Percentiles rank a stretch among this genome's conserved stretches.
Conservation (phyloP, 2,888 invertebrate genomes). For the Petrophora chlorosata region DNA sequence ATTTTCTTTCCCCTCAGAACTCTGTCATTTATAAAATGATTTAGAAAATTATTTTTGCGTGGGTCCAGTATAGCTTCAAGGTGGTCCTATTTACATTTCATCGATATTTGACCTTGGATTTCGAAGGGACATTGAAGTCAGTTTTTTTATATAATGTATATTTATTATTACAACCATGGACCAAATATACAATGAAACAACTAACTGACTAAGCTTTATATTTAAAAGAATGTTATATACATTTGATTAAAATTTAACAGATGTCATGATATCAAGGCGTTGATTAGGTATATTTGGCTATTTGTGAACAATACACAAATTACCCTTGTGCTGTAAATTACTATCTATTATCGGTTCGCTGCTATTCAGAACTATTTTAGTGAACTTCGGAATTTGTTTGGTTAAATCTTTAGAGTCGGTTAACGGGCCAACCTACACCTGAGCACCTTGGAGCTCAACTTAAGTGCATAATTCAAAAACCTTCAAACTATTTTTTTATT, state of each 20-base stretch:
- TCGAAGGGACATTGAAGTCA: too few relatives aligned
- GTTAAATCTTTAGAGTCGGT: neutral
- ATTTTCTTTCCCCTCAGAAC: too few relatives aligned
- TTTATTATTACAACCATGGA: too few relatives aligned
- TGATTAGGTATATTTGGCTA: neutral
- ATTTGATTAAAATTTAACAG: neutral
- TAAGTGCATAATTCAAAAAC: neutral
- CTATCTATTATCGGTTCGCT: constrained; percentile 10
- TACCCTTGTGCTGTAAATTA: constrained; percentile 6
- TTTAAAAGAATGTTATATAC: too few relatives aligned
- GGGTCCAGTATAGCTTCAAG: too few relatives aligned
- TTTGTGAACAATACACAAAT: constrained; percentile 5
- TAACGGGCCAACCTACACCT: neutral
- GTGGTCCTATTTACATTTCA: too few relatives aligned
- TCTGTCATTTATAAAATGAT: too few relatives aligned
- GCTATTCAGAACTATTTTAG: constrained; percentile 10
- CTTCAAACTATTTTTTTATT: neutral
- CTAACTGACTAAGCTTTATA: too few relatives aligned
- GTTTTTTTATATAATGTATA: too few relatives aligned
- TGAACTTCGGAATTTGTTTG: constrained; percentile 1
- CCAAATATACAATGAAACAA: too few relatives aligned
- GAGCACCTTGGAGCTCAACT: neutral
- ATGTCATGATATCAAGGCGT: constrained; percentile 23
- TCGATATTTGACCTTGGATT: too few relatives aligned
- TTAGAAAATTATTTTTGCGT: too few relatives aligned